Conservation (phyloP, 2,888 invertebrate species). For the Monopis laevigella region DNA sequence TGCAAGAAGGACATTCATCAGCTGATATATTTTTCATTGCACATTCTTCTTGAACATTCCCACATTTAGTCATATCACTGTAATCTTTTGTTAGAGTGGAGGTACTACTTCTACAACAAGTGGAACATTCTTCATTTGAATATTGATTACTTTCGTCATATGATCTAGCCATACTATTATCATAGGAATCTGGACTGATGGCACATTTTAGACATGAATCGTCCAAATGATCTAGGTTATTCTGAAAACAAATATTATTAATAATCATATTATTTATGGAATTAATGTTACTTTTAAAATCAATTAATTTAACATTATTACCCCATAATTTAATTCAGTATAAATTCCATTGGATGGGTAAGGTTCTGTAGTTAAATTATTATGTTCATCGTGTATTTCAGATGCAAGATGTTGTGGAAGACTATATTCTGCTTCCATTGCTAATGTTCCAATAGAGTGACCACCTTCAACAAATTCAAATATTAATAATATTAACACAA, state of each 20-base stretch:
- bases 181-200: constrained; percentile 63
- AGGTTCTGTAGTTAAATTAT: constrained; percentile 68
- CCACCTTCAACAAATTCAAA: constrained; percentile 39
- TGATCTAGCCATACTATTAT: constrained; percentile 60
- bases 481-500: neutral
- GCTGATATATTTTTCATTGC: constrained; percentile 48
- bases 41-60: constrained; percentile 40
- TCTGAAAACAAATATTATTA: constrained; percentile 32
- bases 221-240: constrained; percentile 53
- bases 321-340: constrained; percentile 58
- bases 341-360: constrained; percentile 79
- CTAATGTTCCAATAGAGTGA: constrained; percentile 48
- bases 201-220: constrained; percentile 65
- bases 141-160: constrained; percentile 56
- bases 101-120: constrained; percentile 55
- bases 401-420: constrained; percentile 49
- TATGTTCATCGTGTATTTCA: constrained; percentile 42
- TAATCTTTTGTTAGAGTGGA: constrained; percentile 59
- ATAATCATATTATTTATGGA: neutral
- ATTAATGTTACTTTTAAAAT: constrained; percentile 16
- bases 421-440: constrained; percentile 58
- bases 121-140: constrained; percentile 59
- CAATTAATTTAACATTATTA: constrained; percentile 19
- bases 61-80: constrained; percentile 61
- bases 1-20: constrained; percentile 58